Conservation (phyloP, 2,888 invertebrate genomes). For the Conomelus anceps region DNA sequence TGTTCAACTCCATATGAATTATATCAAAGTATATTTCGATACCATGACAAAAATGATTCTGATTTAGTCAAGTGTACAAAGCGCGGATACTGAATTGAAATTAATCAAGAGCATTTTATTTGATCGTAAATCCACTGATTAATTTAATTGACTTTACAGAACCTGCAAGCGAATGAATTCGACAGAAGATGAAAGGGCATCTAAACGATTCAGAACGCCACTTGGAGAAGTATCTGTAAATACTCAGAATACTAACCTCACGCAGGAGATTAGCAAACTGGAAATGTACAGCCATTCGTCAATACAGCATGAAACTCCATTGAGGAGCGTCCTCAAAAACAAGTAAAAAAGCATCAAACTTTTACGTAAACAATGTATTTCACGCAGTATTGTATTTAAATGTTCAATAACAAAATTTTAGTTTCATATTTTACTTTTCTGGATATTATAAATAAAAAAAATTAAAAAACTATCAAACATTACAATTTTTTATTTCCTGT, state of each 20-base stretch:
- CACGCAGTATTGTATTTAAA: neutral
- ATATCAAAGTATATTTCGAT: too few species aligned
- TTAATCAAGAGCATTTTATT: neutral
- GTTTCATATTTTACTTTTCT: too few species aligned
- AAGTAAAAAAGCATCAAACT: constrained; percentile 40
- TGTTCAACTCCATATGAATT: too few species aligned
- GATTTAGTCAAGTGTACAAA: too few species aligned
- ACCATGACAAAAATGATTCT: too few species aligned
- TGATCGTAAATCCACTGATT: neutral
- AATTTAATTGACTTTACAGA: constrained; percentile 10
- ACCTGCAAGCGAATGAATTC: neutral
- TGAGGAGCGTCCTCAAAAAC: constrained; percentile 51
- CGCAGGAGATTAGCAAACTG: constrained; percentile 61
- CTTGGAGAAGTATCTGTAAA: neutral
- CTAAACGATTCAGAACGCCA: neutral
- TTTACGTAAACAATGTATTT: neutral
- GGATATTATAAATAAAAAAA: too few species aligned
- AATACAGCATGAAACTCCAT: constrained; percentile 24
- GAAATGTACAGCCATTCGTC: constrained; percentile 44
- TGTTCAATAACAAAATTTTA: too few species aligned
- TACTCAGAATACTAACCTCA: constrained; percentile 54
- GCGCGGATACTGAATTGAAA: too few species aligned
- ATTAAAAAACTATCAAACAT: too few species aligned
- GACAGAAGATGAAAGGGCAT: neutral
- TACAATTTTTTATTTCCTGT: too few species aligned